phyloP scores from a whole-genome alignment of 2,797 vertebrate species.

The Gambelia wislizenii region DNA sequence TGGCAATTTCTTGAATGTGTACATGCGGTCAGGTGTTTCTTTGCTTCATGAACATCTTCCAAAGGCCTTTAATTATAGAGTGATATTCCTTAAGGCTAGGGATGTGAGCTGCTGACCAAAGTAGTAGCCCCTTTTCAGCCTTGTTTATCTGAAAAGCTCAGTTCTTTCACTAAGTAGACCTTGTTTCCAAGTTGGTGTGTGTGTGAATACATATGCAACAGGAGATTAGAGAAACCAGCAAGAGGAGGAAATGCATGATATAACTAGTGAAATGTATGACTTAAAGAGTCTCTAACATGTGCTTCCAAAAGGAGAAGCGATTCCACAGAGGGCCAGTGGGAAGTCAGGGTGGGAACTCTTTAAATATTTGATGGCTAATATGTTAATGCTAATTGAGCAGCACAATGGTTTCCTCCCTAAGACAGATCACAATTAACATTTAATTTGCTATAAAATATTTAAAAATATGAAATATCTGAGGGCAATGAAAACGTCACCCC shows the following conservation, averaged over 20 bases:
- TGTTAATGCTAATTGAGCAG: conserved; percentile 85
- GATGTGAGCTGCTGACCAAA: not conserved
- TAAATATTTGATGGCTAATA: conserved; percentile 86
- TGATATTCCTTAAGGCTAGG: conserved; percentile 9
- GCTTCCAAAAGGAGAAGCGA: conserved; percentile 29
- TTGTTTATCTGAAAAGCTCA: not conserved
- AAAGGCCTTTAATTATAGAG: conserved; percentile 11
- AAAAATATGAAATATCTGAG: conserved; percentile 82
- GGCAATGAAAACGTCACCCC: conserved; percentile 77
- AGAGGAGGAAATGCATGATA: not conserved
- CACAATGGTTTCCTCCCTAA: conserved; percentile 78
- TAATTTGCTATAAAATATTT: conserved; percentile 85
- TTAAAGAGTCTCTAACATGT: not conserved
- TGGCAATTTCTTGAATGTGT: not conserved
- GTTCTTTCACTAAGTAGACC: not conserved
- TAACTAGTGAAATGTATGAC: not conserved
- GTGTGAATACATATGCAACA: not conserved
- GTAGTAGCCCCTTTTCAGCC: not conserved
- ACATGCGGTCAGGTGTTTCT: not conserved
- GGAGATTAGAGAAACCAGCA: not conserved
- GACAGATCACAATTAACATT: conserved; percentile 84
- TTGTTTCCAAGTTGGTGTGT: not conserved
- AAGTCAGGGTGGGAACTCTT: conserved; percentile 70
- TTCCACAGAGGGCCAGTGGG: conserved; percentile 44
- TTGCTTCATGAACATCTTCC: not conserved